Base-by-base conservation (phyloP, 2,888 invertebrate genomes). In the Pterobdella sp. region DNA sequence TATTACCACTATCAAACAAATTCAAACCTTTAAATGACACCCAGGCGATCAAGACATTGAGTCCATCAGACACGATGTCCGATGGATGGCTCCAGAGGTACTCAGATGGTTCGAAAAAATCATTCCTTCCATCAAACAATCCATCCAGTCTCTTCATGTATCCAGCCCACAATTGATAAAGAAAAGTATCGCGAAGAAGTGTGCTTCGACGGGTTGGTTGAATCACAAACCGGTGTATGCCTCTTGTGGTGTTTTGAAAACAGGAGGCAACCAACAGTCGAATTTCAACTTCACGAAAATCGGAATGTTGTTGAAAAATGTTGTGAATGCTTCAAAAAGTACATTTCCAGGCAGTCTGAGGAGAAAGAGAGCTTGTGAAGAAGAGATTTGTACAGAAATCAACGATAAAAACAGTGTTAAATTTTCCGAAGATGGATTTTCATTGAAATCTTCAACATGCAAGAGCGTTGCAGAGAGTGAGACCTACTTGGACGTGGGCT, bases 401-500 rank as follows among this genome's bases (percentile, higher is more conserved):
- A n/a, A n/a, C n/a, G n/a, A n/a, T n/a, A n/a, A n/a, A n/a, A n/a
- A n/a, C n/a, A n/a, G n/a, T n/a, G n/a, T n/a, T n/a, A n/a, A n/a
- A n/a, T n/a, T n/a, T n/a, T n/a, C n/a, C n/a, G n/a, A n/a, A n/a
- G n/a, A n/a, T n/a, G n/a, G n/a, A n/a, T n/a, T n/a, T n/a, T n/a
- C n/a, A n/a, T n/a, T n/a, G n/a, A n/a, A n/a, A 18, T 14, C 14
- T 49, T 49, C 18, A 14, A 14, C 14, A 18, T 68, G 29, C 37
- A 26, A 29, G 52, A 31, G 14, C 18, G 52, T 18, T 32, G 36
- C 49, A 22, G 26, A n/a, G 32, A 31, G 1, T n/a, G 64, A 74
- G 1, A 37, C 66, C 3, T 74, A 75, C 4, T 77, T 75, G 0
- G 68, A 78, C 35, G 79, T 81, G 75, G 79, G 79, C 0, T 76